Percentiles rank a stretch among this genome's conserved stretches.
These are phyloP conservation scores for Xestia rhomboidea DNA, from an alignment of 2,888 invertebrate genomes.

Conservation along the genomic window DNA sequence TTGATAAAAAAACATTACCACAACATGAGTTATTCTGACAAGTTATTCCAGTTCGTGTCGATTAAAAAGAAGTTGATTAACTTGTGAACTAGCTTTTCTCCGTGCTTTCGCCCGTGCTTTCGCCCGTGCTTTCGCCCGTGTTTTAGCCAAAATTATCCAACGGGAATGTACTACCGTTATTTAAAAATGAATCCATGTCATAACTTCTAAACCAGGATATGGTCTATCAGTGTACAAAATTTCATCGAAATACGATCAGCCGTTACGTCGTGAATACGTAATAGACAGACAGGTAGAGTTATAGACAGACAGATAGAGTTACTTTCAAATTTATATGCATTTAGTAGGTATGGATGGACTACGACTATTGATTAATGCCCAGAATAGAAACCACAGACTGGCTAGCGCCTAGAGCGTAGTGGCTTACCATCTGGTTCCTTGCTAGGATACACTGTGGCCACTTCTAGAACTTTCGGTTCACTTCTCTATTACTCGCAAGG, in stretches of 20 bases:
- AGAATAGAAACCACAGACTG: no score
- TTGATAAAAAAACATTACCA: constrained; percentile 24
- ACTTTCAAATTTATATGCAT: neutral
- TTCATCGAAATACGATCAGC: neutral
- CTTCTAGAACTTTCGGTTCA: no score
- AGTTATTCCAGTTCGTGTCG: neutral
- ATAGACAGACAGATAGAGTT: neutral
- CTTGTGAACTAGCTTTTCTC: neutral
- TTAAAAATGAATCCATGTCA: no score
- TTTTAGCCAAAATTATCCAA: no score
- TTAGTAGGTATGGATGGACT: neutral
- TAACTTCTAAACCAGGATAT: no score
- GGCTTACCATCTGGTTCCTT: no score
- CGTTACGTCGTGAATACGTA: neutral
- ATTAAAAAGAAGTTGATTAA: neutral
- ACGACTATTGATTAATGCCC: neutral
- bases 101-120: no score
- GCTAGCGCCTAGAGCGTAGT: no score
- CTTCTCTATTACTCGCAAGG: no score
- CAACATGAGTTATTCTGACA: neutral
- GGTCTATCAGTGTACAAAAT: neutral
- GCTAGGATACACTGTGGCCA: no score
- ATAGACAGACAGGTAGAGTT: no score
- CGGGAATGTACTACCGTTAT: no score
- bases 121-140: neutral